Base-by-base conservation (phyloP, 2,113 vertebrate genomes). In the Paratilapia polleni region DNA sequence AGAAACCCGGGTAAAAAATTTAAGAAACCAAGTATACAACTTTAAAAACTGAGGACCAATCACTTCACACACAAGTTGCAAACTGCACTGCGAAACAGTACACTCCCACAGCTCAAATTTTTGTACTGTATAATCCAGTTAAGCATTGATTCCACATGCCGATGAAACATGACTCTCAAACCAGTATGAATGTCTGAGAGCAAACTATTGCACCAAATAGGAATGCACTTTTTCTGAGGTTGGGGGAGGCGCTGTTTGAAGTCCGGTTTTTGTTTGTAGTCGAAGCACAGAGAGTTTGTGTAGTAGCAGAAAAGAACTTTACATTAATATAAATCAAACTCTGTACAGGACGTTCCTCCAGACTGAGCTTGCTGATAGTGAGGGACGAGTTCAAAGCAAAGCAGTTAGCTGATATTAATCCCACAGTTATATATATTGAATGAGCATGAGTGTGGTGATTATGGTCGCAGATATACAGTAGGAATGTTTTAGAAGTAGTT, bases 131-230 rank as follows among this genome's bases (percentile, higher is more conserved):
- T n/a, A 62, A 56, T 49, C 74, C 47, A 81, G 58, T 9, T 6
- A 58, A 68, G 20, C 36, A 31, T 34, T 26, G 47, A 49, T 54
- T 56, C 79, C 58, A 70, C 73, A 83, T 58, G 47, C 64, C n/a
- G n/a, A n/a, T 80, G 13, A 85, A 87, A 80, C 47, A 70, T 31
- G 59, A 85, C 62, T 58, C 83, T 63, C 34, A 75, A 84, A 90
- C 22, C n/a, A 74, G 68, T 70, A 84, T 81, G 86, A 86, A 92
- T 80, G 85, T 93, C 61, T 88, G 81, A 1, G 2, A 85, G 79
- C 81, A 78, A 87, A 28, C 57, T 75, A 47, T 90, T 92, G 89
- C 90, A 94, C 87, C 83, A 86, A 90, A 85, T 60, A 91, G 43
- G 73, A 92, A 88, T 80, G 92, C 88, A 93, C 78, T 92, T 92